These are phyloP conservation scores for Podiceps cristatus DNA, from an alignment of 2,113 vertebrate species.

Conservation along the genomic window DNA sequence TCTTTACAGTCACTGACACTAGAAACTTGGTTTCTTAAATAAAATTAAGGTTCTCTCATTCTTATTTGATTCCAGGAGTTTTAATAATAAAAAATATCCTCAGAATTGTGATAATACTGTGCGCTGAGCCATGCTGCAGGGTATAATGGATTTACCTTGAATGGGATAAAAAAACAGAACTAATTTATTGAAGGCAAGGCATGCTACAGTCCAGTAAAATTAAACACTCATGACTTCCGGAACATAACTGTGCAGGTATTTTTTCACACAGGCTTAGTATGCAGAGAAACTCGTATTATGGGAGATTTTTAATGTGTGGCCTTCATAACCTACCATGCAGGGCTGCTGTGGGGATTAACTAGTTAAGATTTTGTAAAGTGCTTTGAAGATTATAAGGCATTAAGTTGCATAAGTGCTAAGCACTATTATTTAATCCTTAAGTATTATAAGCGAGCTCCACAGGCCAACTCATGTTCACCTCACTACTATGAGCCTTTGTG, in stretches of 20 bases:
- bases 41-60: not conserved
- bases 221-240: not conserved
- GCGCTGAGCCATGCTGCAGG: not conserved
- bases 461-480: not conserved
- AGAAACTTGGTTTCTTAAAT: not conserved
- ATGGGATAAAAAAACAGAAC: not conserved
- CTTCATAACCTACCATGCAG: not conserved
- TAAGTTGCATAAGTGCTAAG: slow-evolving; percentile 62
- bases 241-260: not conserved
- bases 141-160: not conserved
- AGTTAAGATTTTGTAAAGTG: slow-evolving; percentile 44
- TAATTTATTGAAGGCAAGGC: not conserved
- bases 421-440: slow-evolving; percentile 51
- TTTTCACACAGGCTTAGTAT: not conserved
- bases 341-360: slow-evolving; percentile 34
- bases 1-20: not conserved
- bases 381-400: slow-evolving; percentile 56
- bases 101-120: not conserved
- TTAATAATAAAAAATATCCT: not conserved
- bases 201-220: not conserved
- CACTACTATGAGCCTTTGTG: not conserved
- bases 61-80: not conserved
- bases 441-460: not conserved
- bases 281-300: not conserved
- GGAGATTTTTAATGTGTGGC: not conserved